Base-by-base conservation (phyloP, 2,113 vertebrate genomes). In the Gobio gobio region DNA sequence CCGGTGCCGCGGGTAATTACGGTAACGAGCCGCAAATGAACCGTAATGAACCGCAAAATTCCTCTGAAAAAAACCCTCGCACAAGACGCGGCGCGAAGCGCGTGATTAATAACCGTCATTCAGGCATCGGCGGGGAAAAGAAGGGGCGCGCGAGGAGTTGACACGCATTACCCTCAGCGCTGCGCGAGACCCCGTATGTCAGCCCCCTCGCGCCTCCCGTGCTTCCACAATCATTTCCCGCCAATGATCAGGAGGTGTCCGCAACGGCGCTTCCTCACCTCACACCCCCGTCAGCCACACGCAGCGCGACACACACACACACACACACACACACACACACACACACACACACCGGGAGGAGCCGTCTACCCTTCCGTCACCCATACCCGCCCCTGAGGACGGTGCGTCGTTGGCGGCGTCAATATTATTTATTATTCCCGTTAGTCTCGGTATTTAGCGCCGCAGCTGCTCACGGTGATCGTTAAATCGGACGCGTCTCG, bases 191-290 rank as follows among this genome's bases (percentile, higher is more conserved):
- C 47, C 73, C 75, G 84, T 79, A 84, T 79, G 88, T 81, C 87
- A 79, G 54, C 88, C 73, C 33, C 83, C 77, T 90, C 90, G 89
- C 92, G 91, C 93, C 91, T 93, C 90, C 93, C 91, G 84, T 92
- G 91, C 78, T 91, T 90, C 90, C 91, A 87, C 91, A 84, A 91
- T 87, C 90, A 91, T 91, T 91, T 85, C 93, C 94, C 93, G 91
- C 96, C 96, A 96, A 95, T 96, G 95, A 91, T 88, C 93, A 88
- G 92, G 87, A 83, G 89, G 91, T 92, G 94, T 92, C 94, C 94
- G 81, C 95, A 94, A 90, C 93, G 91, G 88, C 85, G 92, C 94
- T 93, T 92, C 90, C 94, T 94, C 95, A 94, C 95, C 94, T 94
- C 94, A 85, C 92, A 91, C 91, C 91, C 91, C 49, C 87, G 90